phyloP scores from a whole-genome alignment of 2,113 vertebrate species.

The Saccopteryx bilineata region DNA sequence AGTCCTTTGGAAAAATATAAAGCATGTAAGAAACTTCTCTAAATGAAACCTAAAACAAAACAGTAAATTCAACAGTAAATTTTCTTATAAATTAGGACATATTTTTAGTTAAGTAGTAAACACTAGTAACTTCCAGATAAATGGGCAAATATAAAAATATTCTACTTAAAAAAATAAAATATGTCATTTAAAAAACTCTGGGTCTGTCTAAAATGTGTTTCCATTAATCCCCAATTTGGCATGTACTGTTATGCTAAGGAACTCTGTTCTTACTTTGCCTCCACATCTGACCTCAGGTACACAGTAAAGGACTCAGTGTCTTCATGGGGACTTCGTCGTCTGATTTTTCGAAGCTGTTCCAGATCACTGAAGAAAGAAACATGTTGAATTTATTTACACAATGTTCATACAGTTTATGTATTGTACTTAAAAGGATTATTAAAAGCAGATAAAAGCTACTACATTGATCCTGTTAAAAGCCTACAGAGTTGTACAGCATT shows the following conservation, averaged over 20 bases:
- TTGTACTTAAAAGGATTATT: conserved; percentile 37
- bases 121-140: neutral
- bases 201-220: conserved; percentile 14
- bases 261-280: conserved; percentile 93
- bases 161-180: conserved; percentile 35
- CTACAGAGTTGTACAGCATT: neutral
- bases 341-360: conserved; percentile 96
- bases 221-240: neutral
- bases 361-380: conserved; percentile 91
- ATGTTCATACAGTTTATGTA: neutral
- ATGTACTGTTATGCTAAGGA: conserved; percentile 36
- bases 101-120: conserved; percentile 34
- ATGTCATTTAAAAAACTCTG: neutral
- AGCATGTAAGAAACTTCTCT: conserved; percentile 36
- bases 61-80: conserved; percentile 35
- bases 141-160: conserved; percentile 22
- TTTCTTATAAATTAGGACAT: conserved; percentile 16
- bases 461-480: neutral
- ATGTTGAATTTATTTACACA: conserved; percentile 51
- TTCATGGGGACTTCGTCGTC: conserved; percentile 96
- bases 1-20: conserved; percentile 31
- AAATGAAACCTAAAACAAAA: conserved; percentile 53
- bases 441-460: conserved; percentile 30
- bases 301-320: conserved; percentile 98
- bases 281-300: conserved; percentile 96